A percentile compares a stretch with the other conserved stretches of the same genome.
These are phyloP conservation scores for Aplodontia rufa DNA, from an alignment of 2,113 vertebrate genomes.

Conservation along the genomic window DNA sequence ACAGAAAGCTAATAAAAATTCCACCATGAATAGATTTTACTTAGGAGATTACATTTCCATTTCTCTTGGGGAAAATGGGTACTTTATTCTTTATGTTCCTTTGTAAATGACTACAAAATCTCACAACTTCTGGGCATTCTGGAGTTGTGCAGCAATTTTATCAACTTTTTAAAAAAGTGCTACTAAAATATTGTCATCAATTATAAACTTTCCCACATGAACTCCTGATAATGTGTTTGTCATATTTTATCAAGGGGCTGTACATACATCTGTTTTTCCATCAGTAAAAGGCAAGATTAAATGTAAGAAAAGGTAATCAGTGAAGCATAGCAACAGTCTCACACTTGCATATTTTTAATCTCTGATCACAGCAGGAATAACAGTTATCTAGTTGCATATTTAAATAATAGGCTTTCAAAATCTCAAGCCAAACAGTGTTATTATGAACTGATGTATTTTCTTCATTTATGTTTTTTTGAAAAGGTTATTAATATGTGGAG, in stretches of 20 bases:
- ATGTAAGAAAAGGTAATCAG: conserved; percentile 73
- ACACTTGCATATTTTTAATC: conserved; percentile 73
- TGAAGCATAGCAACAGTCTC: conserved; percentile 57
- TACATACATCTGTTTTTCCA: conserved; percentile 59
- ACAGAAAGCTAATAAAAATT: conserved; percentile 74
- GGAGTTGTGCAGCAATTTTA: conserved; percentile 3
- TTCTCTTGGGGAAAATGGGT: conserved; percentile 72
- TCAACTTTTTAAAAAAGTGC: conserved; percentile 51
- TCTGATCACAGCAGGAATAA: conserved; percentile 69
- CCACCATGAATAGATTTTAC: conserved; percentile 60
- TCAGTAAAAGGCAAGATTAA: conserved; percentile 66
- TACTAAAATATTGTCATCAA: conserved; percentile 52
- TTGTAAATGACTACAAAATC: conserved; percentile 63
- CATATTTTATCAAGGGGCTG: conserved; percentile 31
- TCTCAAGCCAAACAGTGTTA: conserved; percentile 62
- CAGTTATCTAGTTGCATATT: conserved; percentile 60
- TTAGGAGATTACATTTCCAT: conserved; percentile 71
- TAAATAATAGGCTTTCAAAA: conserved; percentile 73
- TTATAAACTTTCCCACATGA: conserved; percentile 61
- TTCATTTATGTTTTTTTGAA: conserved; percentile 56
- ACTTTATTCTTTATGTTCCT: conserved; percentile 66
- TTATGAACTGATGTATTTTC: conserved; percentile 50
- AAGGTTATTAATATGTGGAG: conserved; percentile 49
- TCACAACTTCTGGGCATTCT: conserved; percentile 41
- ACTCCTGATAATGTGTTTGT: conserved; percentile 42